Conservation (phyloP, 2,888 invertebrate species). For the Zeuzera pyrina region DNA sequence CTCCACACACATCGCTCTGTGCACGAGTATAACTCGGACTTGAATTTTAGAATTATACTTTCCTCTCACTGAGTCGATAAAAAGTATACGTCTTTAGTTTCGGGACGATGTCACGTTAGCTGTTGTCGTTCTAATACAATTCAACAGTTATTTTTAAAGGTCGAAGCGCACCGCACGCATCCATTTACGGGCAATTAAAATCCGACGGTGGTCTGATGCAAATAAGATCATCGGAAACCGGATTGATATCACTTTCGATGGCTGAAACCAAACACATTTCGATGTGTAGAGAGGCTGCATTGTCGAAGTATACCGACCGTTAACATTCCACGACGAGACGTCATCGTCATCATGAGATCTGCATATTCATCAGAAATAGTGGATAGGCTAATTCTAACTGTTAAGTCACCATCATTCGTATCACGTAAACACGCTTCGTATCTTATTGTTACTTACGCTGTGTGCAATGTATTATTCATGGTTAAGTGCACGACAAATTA, state of each 20-base stretch:
- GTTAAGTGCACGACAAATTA: conserved; percentile 30
- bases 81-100: background rate
- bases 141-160: background rate
- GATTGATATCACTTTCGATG: conserved; percentile 20
- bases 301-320: conserved; percentile 59
- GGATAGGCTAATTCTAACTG: conserved; percentile 51
- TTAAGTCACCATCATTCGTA: conserved; percentile 43
- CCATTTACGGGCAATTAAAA: conserved; percentile 26
- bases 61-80: no score
- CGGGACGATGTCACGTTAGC: no score
- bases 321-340: conserved; percentile 54
- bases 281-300: conserved; percentile 23
- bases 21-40: no score
- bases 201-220: conserved; percentile 24
- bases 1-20: no score
- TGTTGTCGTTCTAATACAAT: no score
- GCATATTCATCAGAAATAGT: conserved; percentile 58
- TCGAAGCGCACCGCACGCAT: conserved; percentile 6
- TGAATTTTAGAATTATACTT: no score
- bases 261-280: conserved; percentile 23
- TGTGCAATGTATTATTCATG: conserved; percentile 47
- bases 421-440: conserved; percentile 32
- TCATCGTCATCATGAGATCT: conserved; percentile 41
- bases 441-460: conserved; percentile 29
- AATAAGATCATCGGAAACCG: conserved; percentile 25